A percentile compares a stretch with the other conserved stretches of the same genome.
These are phyloP conservation scores for Spodoptera exigua DNA, from an alignment of 2,888 invertebrate genomes.

Conservation along the genomic window DNA sequence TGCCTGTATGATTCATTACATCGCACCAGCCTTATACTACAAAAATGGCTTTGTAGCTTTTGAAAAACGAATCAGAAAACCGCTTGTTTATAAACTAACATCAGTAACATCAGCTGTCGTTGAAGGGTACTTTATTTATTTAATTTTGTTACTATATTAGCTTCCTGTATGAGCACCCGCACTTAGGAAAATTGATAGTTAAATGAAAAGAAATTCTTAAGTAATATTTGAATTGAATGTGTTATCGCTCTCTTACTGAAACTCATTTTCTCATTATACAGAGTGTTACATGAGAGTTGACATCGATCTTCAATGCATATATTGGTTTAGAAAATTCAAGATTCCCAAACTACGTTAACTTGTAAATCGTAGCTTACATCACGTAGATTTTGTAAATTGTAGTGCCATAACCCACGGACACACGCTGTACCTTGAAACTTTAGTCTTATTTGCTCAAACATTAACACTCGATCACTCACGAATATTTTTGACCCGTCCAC, in stretches of 20 bases:
- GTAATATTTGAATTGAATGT: constrained; percentile 49
- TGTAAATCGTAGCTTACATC: constrained; percentile 55
- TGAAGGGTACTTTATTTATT: constrained; percentile 29
- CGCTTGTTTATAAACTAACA: constrained; percentile 1
- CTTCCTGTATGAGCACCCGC: constrained; percentile 35
- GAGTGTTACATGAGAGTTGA: constrained; percentile 42
- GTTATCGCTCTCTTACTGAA: constrained; percentile 36
- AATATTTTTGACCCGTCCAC: constrained; percentile 77
- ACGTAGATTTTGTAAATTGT: constrained; percentile 67
- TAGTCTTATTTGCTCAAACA: constrained; percentile 75
- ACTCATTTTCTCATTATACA: constrained; percentile 36
- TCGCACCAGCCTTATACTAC: too few relatives aligned
- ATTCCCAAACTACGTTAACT: constrained; percentile 52
- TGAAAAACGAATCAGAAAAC: constrained; percentile 8
- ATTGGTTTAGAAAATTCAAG: constrained; percentile 41
- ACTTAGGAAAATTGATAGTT: constrained; percentile 28
- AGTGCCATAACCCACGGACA: constrained; percentile 77
- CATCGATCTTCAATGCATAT: constrained; percentile 37
- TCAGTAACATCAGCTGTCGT: constrained; percentile 8
- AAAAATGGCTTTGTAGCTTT: neutral
- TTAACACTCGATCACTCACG: constrained; percentile 55
- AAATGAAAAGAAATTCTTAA: constrained; percentile 26
- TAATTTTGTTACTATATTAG: constrained; percentile 37
- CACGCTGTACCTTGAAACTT: constrained; percentile 63
- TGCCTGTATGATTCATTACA: too few relatives aligned